Conservation (phyloP, 1,140 invertebrate species). For the Drosophila triauraria region DNA sequence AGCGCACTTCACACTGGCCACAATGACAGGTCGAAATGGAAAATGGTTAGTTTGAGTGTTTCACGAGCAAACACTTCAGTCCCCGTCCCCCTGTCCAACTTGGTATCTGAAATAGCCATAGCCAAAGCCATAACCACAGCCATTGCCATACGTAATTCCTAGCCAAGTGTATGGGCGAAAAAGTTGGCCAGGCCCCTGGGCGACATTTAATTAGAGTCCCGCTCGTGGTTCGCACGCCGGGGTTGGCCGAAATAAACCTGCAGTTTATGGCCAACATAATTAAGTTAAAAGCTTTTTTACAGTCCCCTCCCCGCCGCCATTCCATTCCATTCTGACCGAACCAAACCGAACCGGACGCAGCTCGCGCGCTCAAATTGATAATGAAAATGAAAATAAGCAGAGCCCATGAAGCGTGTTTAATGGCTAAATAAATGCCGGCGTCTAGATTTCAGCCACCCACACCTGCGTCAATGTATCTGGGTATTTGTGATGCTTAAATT, state of each 20-base stretch:
- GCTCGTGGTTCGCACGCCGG: slow-evolving; percentile 56
- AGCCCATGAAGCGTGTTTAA: slow-evolving; percentile 80
- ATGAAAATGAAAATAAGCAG: slow-evolving; percentile 83
- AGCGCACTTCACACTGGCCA: slow-evolving; percentile 70
- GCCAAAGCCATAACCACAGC: neutral
- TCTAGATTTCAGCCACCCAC: slow-evolving; percentile 63
- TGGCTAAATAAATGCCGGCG: slow-evolving; percentile 77
- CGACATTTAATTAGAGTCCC: slow-evolving; percentile 78
- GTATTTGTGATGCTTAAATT: slow-evolving; percentile 34
- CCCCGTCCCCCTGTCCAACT: neutral
- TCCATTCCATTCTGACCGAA: slow-evolving; percentile 15
- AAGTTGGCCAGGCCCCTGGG: slow-evolving; percentile 64
- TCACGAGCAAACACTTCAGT: slow-evolving; percentile 78
- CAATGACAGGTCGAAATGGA: slow-evolving; percentile 75
- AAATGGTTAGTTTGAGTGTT: slow-evolving; percentile 76
- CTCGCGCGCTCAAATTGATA: slow-evolving; percentile 75
- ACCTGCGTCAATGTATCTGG: slow-evolving; percentile 30
- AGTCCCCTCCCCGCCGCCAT: slow-evolving; percentile 19
- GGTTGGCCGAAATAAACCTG: slow-evolving; percentile 72
- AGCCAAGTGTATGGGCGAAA: slow-evolving; percentile 24
- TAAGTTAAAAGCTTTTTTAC: slow-evolving; percentile 84
- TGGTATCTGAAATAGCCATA: slow-evolving; percentile 32
- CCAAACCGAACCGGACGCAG: slow-evolving; percentile 30
- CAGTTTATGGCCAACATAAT: slow-evolving; percentile 83
- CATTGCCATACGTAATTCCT: slow-evolving; percentile 24